These are phyloP conservation scores for Plectrocnemia conspersa DNA, from an alignment of 1,140 invertebrate genomes.

Conservation along the genomic window DNA sequence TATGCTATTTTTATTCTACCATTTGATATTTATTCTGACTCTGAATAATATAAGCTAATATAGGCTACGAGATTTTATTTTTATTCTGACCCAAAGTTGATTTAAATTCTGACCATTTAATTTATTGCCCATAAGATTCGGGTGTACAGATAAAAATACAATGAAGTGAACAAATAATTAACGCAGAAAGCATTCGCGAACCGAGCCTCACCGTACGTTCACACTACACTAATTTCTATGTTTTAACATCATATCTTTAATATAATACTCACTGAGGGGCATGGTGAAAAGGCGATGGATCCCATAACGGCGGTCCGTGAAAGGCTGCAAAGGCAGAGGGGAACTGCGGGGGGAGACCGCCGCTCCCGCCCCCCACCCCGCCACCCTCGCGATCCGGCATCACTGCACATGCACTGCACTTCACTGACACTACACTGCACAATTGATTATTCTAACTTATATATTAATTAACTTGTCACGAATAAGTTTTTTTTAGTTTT, in stretches of 20 bases:
- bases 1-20: no score
- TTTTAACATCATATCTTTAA: no score
- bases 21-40: no score
- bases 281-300: conserved; percentile 41
- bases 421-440: conserved; percentile 6
- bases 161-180: not conserved
- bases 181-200: not conserved
- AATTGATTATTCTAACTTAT: no score
- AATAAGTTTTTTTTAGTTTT: no score
- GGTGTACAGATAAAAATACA: not conserved
- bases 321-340: conserved; percentile 60
- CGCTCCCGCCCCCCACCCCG: conserved; percentile 46
- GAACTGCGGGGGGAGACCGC: conserved; percentile 55
- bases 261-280: conserved; percentile 37
- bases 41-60: no score
- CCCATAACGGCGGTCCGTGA: conserved; percentile 46
- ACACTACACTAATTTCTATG: no score
- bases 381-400: conserved; percentile 51
- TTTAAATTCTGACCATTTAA: no score
- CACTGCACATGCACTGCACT: not conserved
- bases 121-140: no score
- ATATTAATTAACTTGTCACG: no score
- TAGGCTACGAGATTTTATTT: no score
- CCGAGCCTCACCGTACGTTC: not conserved
- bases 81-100: no score